Evolutionary conservation across 2,888 invertebrate genomes (phyloP).

Genomic region (Euplexia lucipara): DNA sequence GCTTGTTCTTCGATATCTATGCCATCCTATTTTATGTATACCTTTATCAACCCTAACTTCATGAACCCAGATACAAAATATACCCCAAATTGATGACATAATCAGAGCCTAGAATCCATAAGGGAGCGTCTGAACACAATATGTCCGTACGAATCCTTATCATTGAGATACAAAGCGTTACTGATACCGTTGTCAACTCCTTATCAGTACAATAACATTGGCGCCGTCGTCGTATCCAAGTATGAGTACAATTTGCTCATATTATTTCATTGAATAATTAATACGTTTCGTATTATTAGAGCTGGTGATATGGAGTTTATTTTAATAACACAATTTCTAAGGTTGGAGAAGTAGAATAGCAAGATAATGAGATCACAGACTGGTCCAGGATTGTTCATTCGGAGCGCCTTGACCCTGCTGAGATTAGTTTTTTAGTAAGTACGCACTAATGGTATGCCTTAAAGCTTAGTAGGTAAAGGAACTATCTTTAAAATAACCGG

Average conservation of each 20-base stretch:
- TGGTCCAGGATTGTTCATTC: too few species aligned
- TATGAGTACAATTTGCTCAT: constrained; percentile 36
- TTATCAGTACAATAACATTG: constrained; percentile 61
- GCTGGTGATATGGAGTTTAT: constrained; percentile 25
- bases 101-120: not conserved
- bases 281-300: constrained; percentile 36
- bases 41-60: too few species aligned
- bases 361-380: too few species aligned
- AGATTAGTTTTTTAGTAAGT: too few species aligned
- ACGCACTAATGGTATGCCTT: too few species aligned
- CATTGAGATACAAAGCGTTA: constrained; percentile 50
- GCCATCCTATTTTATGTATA: too few species aligned
- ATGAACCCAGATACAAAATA: not conserved
- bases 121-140: constrained; percentile 12
- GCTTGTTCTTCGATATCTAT: too few species aligned
- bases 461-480: too few species aligned
- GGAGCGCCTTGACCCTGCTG: too few species aligned
- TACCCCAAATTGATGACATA: constrained; percentile 3
- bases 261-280: constrained; percentile 45
- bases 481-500: too few species aligned
- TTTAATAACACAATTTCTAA: constrained; percentile 9
- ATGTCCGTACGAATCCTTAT: constrained; percentile 36
- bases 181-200: constrained; percentile 45
- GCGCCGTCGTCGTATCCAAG: constrained; percentile 52
- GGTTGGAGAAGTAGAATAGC: not conserved